Percentiles rank a stretch among this genome's conserved stretches.
Evolutionary conservation across 1,140 invertebrate genomes (phyloP).

Genomic region (Aradophagus sp.): DNA sequence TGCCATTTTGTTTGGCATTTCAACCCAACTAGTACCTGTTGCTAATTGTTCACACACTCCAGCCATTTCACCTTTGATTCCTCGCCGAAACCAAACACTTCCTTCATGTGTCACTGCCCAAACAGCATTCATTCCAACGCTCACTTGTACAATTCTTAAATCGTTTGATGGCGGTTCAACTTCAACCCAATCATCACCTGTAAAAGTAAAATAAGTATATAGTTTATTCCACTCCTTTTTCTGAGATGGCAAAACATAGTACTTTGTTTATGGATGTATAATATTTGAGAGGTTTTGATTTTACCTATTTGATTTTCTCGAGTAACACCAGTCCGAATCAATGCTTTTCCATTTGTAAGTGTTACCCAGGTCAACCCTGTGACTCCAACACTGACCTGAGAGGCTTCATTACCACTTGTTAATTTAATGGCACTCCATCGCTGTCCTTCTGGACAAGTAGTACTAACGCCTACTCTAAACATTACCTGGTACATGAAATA

Average conservation of each 20-base stretch:
- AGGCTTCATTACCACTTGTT: slow-evolving; percentile 84
- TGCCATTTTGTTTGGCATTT: slow-evolving; percentile 89
- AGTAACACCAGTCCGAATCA: slow-evolving; percentile 86
- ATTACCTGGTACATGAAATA: slow-evolving; percentile 79
- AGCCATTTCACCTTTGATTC: slow-evolving; percentile 82
- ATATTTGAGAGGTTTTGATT: too few relatives aligned
- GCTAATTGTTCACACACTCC: slow-evolving; percentile 82
- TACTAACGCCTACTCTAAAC: slow-evolving; percentile 86
- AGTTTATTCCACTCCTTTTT: too few relatives aligned
- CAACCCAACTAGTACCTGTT: slow-evolving; percentile 85
- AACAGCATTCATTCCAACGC: slow-evolving; percentile 88
- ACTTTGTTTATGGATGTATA: slow-evolving; percentile 7
- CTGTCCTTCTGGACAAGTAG: slow-evolving; percentile 85
- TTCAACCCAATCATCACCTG: slow-evolving; percentile 86
- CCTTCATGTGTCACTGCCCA: slow-evolving; percentile 91
- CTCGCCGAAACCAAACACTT: slow-evolving; percentile 92
- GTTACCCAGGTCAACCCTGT: slow-evolving; percentile 90
- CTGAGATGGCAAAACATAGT: too few relatives aligned
- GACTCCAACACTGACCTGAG: slow-evolving; percentile 87
- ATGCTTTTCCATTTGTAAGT: slow-evolving; percentile 85
- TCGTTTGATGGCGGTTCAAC: slow-evolving; percentile 83
- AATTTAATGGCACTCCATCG: slow-evolving; percentile 87
- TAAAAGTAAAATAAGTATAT: slow-evolving; percentile 12
- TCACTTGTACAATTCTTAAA: slow-evolving; percentile 83
- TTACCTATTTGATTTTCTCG: slow-evolving; percentile 83